Percentiles rank a stretch among this genome's conserved stretches.
These are phyloP conservation scores for Dorcus hopei DNA, from an alignment of 2,888 invertebrate genomes.

Conservation along the genomic window DNA sequence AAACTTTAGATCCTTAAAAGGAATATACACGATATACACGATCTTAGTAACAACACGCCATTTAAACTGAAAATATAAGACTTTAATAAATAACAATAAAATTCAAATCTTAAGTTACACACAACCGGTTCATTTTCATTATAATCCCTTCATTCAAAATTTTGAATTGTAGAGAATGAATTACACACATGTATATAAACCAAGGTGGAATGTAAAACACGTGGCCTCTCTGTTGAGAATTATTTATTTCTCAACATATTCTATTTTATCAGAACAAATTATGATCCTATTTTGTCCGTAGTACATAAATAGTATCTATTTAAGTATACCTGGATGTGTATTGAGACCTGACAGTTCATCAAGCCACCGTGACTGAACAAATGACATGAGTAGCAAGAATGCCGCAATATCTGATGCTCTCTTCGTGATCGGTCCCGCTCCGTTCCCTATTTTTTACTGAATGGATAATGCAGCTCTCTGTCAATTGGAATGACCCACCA, in stretches of 20 bases:
- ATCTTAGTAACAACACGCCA: too few species aligned
- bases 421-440: slow-evolving; percentile 4
- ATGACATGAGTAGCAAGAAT: slow-evolving; percentile 4
- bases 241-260: too few species aligned
- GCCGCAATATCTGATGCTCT: slow-evolving; percentile 1
- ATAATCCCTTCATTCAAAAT: too few species aligned
- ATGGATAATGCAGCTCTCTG: slow-evolving; percentile 2
- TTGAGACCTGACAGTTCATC: slow-evolving; percentile 9
- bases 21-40: too few species aligned
- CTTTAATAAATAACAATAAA: too few species aligned
- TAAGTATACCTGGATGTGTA: neutral
- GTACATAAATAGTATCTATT: slow-evolving; percentile 1
- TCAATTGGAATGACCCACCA: slow-evolving; percentile 7
- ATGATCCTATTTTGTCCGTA: slow-evolving; percentile 1
- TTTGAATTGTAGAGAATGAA: too few species aligned
- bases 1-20: too few species aligned
- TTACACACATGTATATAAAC: neutral
- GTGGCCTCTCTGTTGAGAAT: too few species aligned
- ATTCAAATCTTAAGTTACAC: too few species aligned
- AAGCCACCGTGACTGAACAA: slow-evolving; percentile 11
- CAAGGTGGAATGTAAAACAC: too few species aligned
- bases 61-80: too few species aligned
- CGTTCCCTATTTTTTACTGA: slow-evolving; percentile 1
- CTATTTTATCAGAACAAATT: neutral
- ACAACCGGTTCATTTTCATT: too few species aligned